Evolutionary conservation across 1,140 invertebrate species (phyloP), one percentile per base, ranked within the genome.

Genomic region (Mamestra configurata): DNA sequence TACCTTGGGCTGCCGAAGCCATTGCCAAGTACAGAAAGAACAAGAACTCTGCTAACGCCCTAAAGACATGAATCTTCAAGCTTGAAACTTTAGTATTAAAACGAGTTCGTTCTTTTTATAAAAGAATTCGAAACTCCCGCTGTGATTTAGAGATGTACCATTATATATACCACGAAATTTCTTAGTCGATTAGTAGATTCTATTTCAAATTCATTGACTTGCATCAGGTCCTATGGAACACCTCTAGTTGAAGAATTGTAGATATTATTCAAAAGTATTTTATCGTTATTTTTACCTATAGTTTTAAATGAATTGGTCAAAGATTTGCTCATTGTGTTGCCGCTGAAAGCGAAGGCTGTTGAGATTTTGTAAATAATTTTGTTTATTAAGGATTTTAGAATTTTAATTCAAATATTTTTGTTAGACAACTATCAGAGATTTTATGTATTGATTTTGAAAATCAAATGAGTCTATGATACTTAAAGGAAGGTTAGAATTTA

Each of bases 1-100:
- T 94, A 15, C 94, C 94, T 0, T 95, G 94, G 94, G 86, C 90
- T 0, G 79, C 91, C 0, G 94, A 95, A 82, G 92, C 79, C 31
- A 64, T 95, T 1, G 53, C 89, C 37, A 87, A 83, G 57, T 86
- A 82, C 43, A 81, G 85, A 5, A 92, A 85, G 43, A 71, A 80
- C 53, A 85, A 79, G 27, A 66, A 66, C 57, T 53, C 43, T 24
- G 15, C 75, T 8, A 64, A 76, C 20, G 35, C 73, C 4, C 24
- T 31, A 31, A 61, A 61, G 13, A 76, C 40, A 49, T 76, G 46
- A 71, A 53, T 10, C 0, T 46, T 37, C 11, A 53, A 53, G 43
- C 6, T 31, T 51, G 7, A 7, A 59, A 10, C 35, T 43, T 57
- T 46, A 37, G 8, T 18, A 51, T 4, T 70, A 20, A 31, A 8